A percentile compares a stretch with the other conserved stretches of the same genome.
Conservation (phyloP, 2,113 vertebrate genomes). For the Malurus cyaneus region DNA sequence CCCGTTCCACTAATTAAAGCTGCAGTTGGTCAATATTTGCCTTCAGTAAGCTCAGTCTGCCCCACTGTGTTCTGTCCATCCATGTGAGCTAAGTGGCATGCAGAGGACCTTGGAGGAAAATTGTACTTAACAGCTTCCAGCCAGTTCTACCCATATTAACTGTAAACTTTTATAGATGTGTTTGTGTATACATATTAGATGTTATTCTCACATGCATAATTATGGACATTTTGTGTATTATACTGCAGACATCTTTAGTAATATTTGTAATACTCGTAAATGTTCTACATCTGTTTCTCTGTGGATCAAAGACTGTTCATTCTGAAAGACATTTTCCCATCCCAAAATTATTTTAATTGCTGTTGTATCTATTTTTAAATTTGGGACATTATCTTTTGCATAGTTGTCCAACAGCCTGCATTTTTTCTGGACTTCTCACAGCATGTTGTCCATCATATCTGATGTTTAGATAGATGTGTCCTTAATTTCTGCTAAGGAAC, state of each 20-base stretch:
- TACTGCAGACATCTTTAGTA: not conserved
- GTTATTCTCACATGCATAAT: not conserved
- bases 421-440: not conserved
- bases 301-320: not conserved
- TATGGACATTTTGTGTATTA: not conserved
- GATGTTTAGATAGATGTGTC: not conserved
- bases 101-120: not conserved
- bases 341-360: not conserved
- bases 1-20: not conserved
- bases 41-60: not conserved
- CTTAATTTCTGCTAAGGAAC: not conserved
- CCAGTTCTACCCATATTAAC: not conserved
- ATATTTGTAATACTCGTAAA: not conserved
- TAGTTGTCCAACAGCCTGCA: not conserved
- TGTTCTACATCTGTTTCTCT: not conserved
- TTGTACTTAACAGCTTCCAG: not conserved
- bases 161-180: not conserved
- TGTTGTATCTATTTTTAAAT: not conserved
- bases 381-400: not conserved
- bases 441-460: not conserved
- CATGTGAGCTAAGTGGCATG: not conserved
- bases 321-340: not conserved
- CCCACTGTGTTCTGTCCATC: not conserved
- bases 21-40: conserved; percentile 36
- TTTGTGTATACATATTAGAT: not conserved